phyloP scores from a whole-genome alignment of 2,888 invertebrate genomes.

The Schizaphis graminum region DNA sequence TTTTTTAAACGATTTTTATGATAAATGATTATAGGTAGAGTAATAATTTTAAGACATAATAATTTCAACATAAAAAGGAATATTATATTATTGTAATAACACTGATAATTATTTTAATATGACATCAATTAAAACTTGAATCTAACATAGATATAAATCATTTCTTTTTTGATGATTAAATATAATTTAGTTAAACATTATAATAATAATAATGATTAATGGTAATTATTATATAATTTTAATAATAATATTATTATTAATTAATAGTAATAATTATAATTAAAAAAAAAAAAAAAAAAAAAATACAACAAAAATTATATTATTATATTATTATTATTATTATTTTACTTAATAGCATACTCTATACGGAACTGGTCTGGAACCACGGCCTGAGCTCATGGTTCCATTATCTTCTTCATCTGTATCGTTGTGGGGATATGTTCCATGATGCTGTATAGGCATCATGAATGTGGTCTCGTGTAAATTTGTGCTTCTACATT shows the following conservation, averaged over 20 bases:
- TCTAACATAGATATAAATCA: constrained; percentile 46
- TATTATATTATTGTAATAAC: constrained; percentile 55
- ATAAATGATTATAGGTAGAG: background rate
- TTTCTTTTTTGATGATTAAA: background rate
- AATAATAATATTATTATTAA: background rate
- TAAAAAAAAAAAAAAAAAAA: background rate
- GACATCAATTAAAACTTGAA: constrained; percentile 27
- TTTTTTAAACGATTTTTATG: background rate
- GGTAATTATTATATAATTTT: constrained; percentile 16
- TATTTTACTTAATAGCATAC: constrained; percentile 38
- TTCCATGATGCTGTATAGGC: constrained; percentile 49
- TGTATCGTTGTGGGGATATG: constrained; percentile 29
- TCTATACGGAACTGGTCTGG: constrained; percentile 42
- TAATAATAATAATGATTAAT: constrained; percentile 26
- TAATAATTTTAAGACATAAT: background rate
- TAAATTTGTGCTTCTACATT: constrained; percentile 49
- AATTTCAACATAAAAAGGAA: constrained; percentile 46
- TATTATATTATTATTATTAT: background rate
- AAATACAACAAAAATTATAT: background rate
- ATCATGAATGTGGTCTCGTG: constrained; percentile 63
- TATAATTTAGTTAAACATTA: constrained; percentile 18
- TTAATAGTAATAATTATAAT: constrained; percentile 8
- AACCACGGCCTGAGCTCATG: constrained; percentile 31
- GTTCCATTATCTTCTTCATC: constrained; percentile 53
- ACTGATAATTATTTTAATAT: constrained; percentile 40